phyloP scores from a whole-genome alignment of 1,140 invertebrate genomes.

The Drosophila carrolli region DNA sequence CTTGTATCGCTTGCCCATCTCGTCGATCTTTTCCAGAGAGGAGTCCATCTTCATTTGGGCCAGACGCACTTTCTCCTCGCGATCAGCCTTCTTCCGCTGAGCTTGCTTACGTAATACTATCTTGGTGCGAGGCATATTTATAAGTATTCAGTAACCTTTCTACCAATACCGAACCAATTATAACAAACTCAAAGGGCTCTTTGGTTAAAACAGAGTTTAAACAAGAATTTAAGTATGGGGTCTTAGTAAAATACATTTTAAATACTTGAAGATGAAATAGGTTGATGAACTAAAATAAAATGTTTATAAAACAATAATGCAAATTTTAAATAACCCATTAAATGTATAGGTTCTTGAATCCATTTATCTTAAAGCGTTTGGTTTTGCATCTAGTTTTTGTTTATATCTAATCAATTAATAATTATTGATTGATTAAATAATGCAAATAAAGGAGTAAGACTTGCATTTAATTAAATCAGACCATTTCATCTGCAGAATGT shows the following conservation, averaged over 20 bases:
- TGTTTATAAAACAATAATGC: neutral
- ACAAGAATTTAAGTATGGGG: neutral
- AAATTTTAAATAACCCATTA: neutral
- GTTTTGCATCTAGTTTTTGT: too few relatives aligned
- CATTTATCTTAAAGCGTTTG: neutral
- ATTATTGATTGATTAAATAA: too few relatives aligned
- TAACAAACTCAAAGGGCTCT: neutral
- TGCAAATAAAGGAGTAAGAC: too few relatives aligned
- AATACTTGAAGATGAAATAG: neutral
- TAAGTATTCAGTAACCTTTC: too few relatives aligned
- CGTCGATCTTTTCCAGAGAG: slow-evolving; percentile 47
- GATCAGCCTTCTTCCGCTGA: slow-evolving; percentile 34
- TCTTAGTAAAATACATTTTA: neutral
- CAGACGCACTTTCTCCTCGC: slow-evolving; percentile 52
- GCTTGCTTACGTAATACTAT: slow-evolving; percentile 29
- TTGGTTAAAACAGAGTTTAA: neutral
- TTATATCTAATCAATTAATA: too few relatives aligned
- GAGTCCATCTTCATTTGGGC: slow-evolving; percentile 52
- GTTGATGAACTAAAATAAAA: neutral
- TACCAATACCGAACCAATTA: neutral
- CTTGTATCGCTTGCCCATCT: slow-evolving; percentile 18
- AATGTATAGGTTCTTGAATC: neutral
- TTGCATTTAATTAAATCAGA: slow-evolving; percentile 28
- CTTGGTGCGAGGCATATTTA: slow-evolving; percentile 66
- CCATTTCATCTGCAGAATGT: slow-evolving; percentile 50